Evolutionary conservation across 2,888 invertebrate species (phyloP), one percentile per base, ranked within the genome.

Genomic region (Dryadula phaetusa): DNA sequence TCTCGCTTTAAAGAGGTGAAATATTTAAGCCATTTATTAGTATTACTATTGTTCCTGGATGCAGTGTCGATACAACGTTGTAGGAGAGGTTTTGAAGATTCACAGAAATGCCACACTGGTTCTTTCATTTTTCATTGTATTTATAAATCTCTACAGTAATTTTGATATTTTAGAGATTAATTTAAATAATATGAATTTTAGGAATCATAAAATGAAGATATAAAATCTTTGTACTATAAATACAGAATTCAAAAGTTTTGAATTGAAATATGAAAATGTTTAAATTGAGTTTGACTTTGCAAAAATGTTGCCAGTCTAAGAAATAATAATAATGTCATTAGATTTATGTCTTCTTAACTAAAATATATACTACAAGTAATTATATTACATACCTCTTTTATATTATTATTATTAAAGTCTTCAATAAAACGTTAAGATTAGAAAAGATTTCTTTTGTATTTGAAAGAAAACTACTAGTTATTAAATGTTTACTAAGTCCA

Each of bases 1-100:
- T 42, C 12, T 42, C 32, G 44, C 3, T 2, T 44, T 54, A 20
- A 10, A 56, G n/a, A 5, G 0, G 64, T 67, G 32, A 77, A 75
- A 18, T 74, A 61, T 49, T 73, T 52, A 22, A 68, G 52, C 75
- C 76, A 77, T 70, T 74, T 69, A 32, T 75, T 76, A 2, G 61
- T 20, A 3, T 8, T 44, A 14, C 44, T 75, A 6, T 65, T 44
- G 14, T 16, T 60, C 28, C 16, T 20, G 4, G 54, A 46, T 2
- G 67, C 66, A n/a, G 63, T 67, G 6, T 67, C 46, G 20, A 74
- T 52, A 42, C 70, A 72, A 8, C 49, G 65, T 49, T 72, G 61
- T 0, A 77, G 46, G 46, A 73, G 63, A 2, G 67, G 64, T 34
- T 70, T 63, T 0, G 76, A 74, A 7, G 70, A 73, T 8, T 67